phyloP scores from a whole-genome alignment of 2,888 invertebrate species.

The Heteromyza rotundicornis region DNA sequence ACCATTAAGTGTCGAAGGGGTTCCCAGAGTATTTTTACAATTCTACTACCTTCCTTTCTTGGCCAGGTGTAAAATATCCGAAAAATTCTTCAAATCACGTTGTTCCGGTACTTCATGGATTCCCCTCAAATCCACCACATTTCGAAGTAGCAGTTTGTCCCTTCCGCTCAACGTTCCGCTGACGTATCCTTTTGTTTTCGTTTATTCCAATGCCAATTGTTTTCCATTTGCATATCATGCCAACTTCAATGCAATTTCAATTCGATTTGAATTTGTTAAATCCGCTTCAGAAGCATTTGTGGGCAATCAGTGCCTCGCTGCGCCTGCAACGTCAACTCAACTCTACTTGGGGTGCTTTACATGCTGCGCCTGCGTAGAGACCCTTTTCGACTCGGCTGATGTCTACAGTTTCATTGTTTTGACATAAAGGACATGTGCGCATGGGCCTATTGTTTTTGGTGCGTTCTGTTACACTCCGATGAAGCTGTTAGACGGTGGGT shows the following conservation, averaged over 20 bases:
- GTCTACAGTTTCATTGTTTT: conserved; percentile 11
- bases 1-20: too few species aligned
- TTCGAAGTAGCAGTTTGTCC: too few species aligned
- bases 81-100: too few species aligned
- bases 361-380: conserved; percentile 1
- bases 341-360: background rate
- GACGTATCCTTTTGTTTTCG: background rate
- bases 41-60: too few species aligned
- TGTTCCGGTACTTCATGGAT: too few species aligned
- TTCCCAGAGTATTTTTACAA: too few species aligned
- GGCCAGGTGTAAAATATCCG: too few species aligned
- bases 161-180: too few species aligned
- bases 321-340: background rate
- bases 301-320: conserved; percentile 38
- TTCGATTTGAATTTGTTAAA: background rate
- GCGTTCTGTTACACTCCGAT: too few species aligned
- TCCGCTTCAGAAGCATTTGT: conserved; percentile 34
- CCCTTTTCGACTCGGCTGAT: background rate
- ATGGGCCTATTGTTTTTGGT: too few species aligned
- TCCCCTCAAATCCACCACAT: too few species aligned
- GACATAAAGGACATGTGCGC: conserved; percentile 27
- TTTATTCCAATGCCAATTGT: background rate
- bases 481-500: too few species aligned
- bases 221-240: background rate
- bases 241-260: background rate